These are phyloP conservation scores for Didymodactylos carnosus DNA, from an alignment of 2,888 invertebrate species.

Conservation along the genomic window DNA sequence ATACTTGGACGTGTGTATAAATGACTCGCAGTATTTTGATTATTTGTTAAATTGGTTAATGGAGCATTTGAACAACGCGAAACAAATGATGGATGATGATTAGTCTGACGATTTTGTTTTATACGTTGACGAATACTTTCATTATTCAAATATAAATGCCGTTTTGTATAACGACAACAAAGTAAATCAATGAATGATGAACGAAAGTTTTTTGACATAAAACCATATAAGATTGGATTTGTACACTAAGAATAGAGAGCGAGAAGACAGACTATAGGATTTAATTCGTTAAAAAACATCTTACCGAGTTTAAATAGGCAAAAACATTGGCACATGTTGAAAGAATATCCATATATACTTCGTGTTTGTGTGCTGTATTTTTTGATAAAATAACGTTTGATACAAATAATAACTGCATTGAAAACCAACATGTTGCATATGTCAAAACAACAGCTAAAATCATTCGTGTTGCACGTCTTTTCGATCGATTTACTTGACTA, in stretches of 20 bases:
- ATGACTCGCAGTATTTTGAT: no score
- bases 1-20: background rate
- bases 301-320: background rate
- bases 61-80: background rate
- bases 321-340: background rate
- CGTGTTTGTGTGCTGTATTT: background rate
- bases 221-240: constrained; percentile 53
- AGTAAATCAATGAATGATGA: constrained; percentile 26
- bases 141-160: background rate
- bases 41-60: no score
- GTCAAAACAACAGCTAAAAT: background rate
- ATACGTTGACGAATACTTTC: background rate
- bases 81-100: background rate
- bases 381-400: background rate
- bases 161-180: background rate
- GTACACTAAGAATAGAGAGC: background rate
- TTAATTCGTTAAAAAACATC: background rate
- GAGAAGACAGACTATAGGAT: background rate
- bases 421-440: background rate
- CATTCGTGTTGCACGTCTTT: background rate
- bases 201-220: constrained; percentile 52
- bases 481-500: background rate
- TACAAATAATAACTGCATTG: background rate
- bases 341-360: background rate
- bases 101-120: background rate